Evolutionary conservation across 2,113 vertebrate genomes (phyloP).

Genomic region (Gnathonemus echidnorhynchus): DNA sequence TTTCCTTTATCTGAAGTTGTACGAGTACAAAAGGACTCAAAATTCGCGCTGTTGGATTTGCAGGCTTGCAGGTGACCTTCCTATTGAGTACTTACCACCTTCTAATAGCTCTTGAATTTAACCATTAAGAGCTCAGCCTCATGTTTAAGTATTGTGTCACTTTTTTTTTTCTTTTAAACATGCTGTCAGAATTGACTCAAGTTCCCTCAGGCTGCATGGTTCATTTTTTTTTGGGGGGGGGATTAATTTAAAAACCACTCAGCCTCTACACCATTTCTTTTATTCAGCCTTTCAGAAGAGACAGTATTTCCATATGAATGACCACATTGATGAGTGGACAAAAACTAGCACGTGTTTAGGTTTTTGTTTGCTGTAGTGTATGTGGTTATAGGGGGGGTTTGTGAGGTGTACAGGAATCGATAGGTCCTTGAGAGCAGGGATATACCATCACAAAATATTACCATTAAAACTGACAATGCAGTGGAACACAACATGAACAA

Average conservation of each 20-base stretch:
- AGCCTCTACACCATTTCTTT: background rate
- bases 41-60: constrained; percentile 38
- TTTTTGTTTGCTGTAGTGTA: background rate
- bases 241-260: background rate
- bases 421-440: background rate
- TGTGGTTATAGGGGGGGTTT: background rate
- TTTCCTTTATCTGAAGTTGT: constrained; percentile 38
- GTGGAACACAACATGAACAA: background rate
- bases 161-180: background rate
- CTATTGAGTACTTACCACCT: constrained; percentile 42
- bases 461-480: background rate
- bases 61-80: constrained; percentile 39
- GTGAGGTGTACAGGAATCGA: background rate
- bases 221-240: background rate
- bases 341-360: background rate
- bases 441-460: background rate
- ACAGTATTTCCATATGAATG: constrained; percentile 1
- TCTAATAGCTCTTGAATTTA: constrained; percentile 45
- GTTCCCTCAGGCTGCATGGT: background rate
- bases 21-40: constrained; percentile 21
- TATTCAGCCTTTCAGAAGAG: background rate
- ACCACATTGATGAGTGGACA: background rate
- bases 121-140: constrained; percentile 30
- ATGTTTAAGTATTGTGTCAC: constrained; percentile 16
- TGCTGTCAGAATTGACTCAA: background rate